Evolutionary conservation across 2,113 vertebrate genomes (phyloP), one percentile per base, ranked within the genome.

Genomic region (Phoxinus phoxinus): DNA sequence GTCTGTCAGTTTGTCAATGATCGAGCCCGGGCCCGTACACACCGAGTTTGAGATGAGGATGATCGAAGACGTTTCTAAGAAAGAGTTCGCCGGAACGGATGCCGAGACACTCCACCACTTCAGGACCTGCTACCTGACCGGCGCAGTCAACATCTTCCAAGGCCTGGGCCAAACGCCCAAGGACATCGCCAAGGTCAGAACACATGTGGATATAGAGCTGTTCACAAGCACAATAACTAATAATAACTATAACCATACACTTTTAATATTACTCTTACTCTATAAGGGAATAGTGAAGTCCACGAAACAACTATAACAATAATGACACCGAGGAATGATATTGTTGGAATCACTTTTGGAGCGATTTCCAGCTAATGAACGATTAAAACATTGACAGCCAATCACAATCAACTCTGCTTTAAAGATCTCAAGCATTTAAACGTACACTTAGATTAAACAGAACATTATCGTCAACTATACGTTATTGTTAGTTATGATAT

Each of bases 41-140:
- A 95, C 96, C 0, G 94, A 95, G 67, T 95, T 96, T 3, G 94
- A 97, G 88, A 76, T 88, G 0, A 96, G 96, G 91, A 58, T 95
- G 90, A 93, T 95, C 0, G 87, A 94, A 86, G 95, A 96, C 5
- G 93, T 94, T 0, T 89, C 88, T n/a, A 81, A 93, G 0, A 93
- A 92, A 0, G 92, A 95, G 61, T 95, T 86, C 84, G 95, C 94
- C 0, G 92, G 89, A 41, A 84, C 94, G 0, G 94, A 95, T 84
- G 76, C 91, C 0, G 93, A 96, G 41, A 96, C 95, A 0, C 89
- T 94, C 0, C 86, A 94, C 71, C 93, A 94, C 89, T 96, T 96
- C 89, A 95, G 94, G 61, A 90, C 95, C 0, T 73, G 94, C 87
- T 96, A 96, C 84, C 91, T 95, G 83, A 91, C 93, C 25, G 95